A percentile compares a stretch with the other conserved stretches of the same genome.
phyloP scores from a whole-genome alignment of 2,888 invertebrate species.

The Sturmia bella region DNA sequence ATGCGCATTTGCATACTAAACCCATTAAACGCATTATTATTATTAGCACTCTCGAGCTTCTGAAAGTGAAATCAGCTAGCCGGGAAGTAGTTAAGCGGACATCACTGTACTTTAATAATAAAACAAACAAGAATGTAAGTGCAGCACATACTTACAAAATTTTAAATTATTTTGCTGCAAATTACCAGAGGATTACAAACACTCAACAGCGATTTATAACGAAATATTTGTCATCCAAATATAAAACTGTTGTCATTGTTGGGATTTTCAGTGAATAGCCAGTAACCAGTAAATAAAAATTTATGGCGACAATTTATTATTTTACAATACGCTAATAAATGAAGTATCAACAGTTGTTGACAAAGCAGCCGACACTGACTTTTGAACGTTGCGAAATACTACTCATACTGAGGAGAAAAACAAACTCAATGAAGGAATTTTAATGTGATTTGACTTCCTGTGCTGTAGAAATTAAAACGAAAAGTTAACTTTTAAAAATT shows the following conservation, averaged over 20 bases:
- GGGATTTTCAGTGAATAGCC: background rate
- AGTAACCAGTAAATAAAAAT: background rate
- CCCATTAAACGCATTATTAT: no score
- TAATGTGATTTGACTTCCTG: conserved; percentile 12
- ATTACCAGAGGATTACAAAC: conserved; percentile 1
- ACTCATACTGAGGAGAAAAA: background rate
- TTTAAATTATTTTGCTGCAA: conserved; percentile 2
- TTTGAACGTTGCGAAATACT: background rate
- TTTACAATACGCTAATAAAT: background rate
- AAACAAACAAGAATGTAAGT: no score
- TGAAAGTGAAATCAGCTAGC: no score
- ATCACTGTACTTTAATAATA: no score
- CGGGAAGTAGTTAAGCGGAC: no score
- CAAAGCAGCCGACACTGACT: conserved; percentile 8
- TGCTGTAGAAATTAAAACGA: conserved; percentile 14
- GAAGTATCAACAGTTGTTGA: background rate
- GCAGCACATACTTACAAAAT: no score
- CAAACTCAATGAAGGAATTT: conserved; percentile 1
- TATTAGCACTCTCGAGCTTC: no score
- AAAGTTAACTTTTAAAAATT: background rate
- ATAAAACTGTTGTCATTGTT: conserved; percentile 3
- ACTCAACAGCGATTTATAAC: conserved; percentile 6
- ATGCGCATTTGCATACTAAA: no score
- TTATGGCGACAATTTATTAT: background rate
- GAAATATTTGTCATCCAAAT: conserved; percentile 9